These are phyloP conservation scores for Balearica regulorum DNA, from an alignment of 2,797 vertebrate genomes.

Conservation along the genomic window DNA sequence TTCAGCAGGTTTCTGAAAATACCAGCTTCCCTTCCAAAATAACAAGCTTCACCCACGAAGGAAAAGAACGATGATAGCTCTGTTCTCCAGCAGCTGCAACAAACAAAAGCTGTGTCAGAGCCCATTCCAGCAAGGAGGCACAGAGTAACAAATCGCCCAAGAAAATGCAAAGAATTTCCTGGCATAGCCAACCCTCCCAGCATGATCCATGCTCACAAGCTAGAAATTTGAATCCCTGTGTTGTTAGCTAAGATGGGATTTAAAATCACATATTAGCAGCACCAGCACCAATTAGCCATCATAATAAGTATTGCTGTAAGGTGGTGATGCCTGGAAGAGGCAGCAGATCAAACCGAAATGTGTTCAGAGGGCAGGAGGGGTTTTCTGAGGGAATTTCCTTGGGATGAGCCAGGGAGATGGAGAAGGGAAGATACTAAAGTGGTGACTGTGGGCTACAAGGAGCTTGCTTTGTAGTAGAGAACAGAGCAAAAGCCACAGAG, in stretches of 20 bases:
- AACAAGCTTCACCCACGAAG: not conserved
- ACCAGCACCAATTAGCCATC: not conserved
- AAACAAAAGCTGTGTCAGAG: not conserved
- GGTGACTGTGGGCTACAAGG: not conserved
- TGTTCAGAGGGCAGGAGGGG: not conserved
- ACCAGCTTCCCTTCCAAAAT: not conserved
- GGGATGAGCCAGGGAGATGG: not conserved
- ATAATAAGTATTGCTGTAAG: not conserved
- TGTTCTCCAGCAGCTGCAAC: conserved; percentile 7
- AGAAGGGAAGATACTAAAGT: not conserved
- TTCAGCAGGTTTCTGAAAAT: not conserved
- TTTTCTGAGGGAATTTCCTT: not conserved
- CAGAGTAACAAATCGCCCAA: not conserved
- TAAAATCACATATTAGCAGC: not conserved
- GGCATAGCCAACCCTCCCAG: not conserved
- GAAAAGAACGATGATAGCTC: not conserved
- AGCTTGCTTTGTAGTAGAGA: not conserved
- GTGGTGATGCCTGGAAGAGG: not conserved
- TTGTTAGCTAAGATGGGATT: not conserved
- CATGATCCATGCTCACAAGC: not conserved
- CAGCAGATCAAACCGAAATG: not conserved
- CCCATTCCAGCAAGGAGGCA: conserved; percentile 1
- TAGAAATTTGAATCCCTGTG: not conserved
- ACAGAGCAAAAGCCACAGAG: not conserved
- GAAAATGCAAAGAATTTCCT: conserved; percentile 57